These are phyloP conservation scores for Scomber scombrus DNA, from an alignment of 2,113 vertebrate species.

Conservation along the genomic window DNA sequence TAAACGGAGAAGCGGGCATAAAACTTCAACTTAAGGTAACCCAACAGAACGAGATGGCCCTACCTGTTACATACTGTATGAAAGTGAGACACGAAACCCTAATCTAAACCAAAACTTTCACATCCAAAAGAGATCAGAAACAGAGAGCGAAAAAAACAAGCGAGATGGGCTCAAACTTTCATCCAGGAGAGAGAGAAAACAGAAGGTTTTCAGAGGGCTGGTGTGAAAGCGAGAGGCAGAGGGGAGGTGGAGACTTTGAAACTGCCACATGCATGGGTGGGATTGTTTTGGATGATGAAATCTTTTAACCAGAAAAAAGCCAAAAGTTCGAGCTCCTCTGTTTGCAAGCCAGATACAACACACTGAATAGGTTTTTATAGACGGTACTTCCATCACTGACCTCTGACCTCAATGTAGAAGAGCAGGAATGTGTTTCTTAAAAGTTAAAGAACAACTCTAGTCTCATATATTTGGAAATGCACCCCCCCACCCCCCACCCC, in stretches of 20 bases:
- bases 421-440: neutral
- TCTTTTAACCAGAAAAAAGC: neutral
- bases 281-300: constrained; percentile 20
- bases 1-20: neutral
- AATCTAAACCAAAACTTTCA: constrained; percentile 60
- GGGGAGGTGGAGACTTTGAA: constrained; percentile 47
- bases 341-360: no score
- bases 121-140: constrained; percentile 69
- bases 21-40: neutral
- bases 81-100: constrained; percentile 73
- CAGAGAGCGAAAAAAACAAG: constrained; percentile 45
- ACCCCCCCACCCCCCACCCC: no score
- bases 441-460: no score
- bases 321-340: neutral
- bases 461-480: neutral
- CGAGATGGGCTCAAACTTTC: constrained; percentile 34
- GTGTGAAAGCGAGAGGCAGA: constrained; percentile 60
- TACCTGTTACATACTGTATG: constrained; percentile 1
- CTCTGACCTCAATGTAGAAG: neutral
- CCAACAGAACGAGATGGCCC: constrained; percentile 1
- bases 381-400: neutral
- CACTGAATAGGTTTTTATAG: no score
- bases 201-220: neutral
- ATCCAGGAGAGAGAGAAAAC: constrained; percentile 36
- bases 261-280: constrained; percentile 21